These are phyloP conservation scores for Puffinus mauretanicus DNA, from an alignment of 2,113 vertebrate species.

Conservation along the genomic window DNA sequence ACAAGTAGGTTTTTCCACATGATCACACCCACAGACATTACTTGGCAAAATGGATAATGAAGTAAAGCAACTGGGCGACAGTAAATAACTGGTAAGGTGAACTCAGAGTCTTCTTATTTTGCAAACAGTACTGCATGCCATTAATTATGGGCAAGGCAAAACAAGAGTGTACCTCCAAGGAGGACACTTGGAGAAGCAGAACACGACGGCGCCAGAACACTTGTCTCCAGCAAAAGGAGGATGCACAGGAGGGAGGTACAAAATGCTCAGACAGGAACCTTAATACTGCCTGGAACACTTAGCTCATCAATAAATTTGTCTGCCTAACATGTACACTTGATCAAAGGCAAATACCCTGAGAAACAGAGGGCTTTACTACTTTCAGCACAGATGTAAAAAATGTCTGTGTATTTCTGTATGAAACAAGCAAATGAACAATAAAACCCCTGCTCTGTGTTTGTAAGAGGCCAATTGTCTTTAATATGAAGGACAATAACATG, in stretches of 20 bases:
- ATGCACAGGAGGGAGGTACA: background rate
- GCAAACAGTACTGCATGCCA: background rate
- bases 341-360: background rate
- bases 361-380: background rate
- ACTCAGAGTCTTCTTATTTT: slow-evolving; percentile 7
- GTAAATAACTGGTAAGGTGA: slow-evolving; percentile 39
- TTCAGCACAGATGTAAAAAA: background rate
- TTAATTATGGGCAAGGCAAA: background rate
- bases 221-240: background rate
- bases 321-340: background rate
- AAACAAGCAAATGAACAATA: background rate
- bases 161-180: background rate
- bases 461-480: background rate
- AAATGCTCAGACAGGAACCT: background rate
- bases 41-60: slow-evolving; percentile 1
- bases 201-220: accelerated
- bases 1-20: slow-evolving; percentile 23
- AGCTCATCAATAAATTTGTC: background rate
- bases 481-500: background rate
- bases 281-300: background rate
- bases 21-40: background rate
- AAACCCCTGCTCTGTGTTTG: background rate
- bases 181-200: background rate
- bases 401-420: background rate
- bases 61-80: background rate